These are phyloP conservation scores for Pediacus dermestoides DNA, from an alignment of 2,888 invertebrate species.

Conservation along the genomic window DNA sequence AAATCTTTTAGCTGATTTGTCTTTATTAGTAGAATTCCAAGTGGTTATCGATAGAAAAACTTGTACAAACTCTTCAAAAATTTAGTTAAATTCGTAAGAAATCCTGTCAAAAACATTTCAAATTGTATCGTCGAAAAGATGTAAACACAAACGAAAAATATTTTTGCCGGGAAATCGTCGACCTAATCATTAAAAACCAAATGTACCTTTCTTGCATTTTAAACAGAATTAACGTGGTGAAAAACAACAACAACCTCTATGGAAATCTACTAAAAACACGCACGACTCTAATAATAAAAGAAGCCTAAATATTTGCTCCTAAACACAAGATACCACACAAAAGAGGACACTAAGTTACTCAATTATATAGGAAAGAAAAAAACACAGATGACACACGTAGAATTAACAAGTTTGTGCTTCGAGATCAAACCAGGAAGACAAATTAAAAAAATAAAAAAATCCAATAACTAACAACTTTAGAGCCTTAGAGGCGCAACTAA, in stretches of 20 bases:
- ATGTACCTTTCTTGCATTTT: too few relatives aligned
- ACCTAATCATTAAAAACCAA: too few relatives aligned
- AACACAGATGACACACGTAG: constrained; percentile 24
- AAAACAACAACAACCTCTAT: too few relatives aligned
- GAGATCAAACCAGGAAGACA: constrained; percentile 50
- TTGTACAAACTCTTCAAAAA: too few relatives aligned
- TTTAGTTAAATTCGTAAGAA: too few relatives aligned
- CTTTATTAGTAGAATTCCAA: constrained; percentile 5
- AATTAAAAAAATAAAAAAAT: too few relatives aligned
- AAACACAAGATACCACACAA: constrained; percentile 21
- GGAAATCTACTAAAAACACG: constrained; percentile 32
- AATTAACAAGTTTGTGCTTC: constrained; percentile 43
- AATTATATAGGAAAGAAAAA: constrained; percentile 15
- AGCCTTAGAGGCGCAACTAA: constrained; percentile 34
- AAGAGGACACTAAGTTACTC: constrained; percentile 11
- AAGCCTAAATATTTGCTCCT: constrained; percentile 39
- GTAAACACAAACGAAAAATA: too few relatives aligned
- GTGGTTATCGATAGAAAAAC: too few relatives aligned
- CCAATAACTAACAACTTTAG: constrained; percentile 36
- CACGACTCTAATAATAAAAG: constrained; percentile 25
- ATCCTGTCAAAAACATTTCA: too few relatives aligned
- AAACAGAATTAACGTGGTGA: too few relatives aligned
- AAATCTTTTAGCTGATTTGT: constrained; percentile 1
- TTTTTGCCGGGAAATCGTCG: too few relatives aligned
- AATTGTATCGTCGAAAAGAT: too few relatives aligned